A percentile compares a stretch with the other conserved stretches of the same genome.
These are phyloP conservation scores for Spicauda simplicius DNA, from an alignment of 2,888 invertebrate species.

Conservation along the genomic window DNA sequence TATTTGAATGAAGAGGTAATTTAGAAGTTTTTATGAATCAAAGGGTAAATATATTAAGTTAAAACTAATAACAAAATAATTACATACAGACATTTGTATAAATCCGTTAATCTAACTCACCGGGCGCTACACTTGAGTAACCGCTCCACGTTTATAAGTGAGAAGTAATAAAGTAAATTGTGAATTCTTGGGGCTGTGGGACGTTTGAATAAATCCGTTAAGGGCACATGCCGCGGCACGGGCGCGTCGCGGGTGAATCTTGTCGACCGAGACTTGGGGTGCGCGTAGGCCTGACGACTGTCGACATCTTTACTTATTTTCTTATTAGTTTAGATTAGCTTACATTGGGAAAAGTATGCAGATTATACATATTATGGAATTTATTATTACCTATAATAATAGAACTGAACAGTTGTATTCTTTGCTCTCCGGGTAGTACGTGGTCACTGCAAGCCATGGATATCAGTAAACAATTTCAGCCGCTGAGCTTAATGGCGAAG, in stretches of 20 bases:
- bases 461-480: too few relatives aligned
- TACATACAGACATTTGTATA: constrained; percentile 1
- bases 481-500: too few relatives aligned
- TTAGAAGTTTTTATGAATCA: background rate
- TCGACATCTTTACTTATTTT: background rate
- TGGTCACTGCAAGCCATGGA: too few relatives aligned
- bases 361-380: too few relatives aligned
- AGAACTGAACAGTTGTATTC: too few relatives aligned
- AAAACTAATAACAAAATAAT: background rate
- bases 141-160: constrained; percentile 21
- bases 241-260: constrained; percentile 69
- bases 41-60: background rate
- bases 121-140: constrained; percentile 16
- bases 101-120: constrained; percentile 1
- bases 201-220: constrained; percentile 81
- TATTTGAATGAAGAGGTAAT: background rate
- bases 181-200: constrained; percentile 39
- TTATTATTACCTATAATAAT: too few relatives aligned
- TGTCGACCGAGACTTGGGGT: constrained; percentile 70
- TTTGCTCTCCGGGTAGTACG: too few relatives aligned
- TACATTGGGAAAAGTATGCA: too few relatives aligned
- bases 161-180: constrained; percentile 26
- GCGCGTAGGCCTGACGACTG: constrained; percentile 48
- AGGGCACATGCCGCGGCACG: constrained; percentile 65
- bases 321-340: too few relatives aligned